Evolutionary conservation across 35 echinoderm and acorn worm genomes (phyloP).

Genomic region (Heliocidaris erythrogramma): DNA sequence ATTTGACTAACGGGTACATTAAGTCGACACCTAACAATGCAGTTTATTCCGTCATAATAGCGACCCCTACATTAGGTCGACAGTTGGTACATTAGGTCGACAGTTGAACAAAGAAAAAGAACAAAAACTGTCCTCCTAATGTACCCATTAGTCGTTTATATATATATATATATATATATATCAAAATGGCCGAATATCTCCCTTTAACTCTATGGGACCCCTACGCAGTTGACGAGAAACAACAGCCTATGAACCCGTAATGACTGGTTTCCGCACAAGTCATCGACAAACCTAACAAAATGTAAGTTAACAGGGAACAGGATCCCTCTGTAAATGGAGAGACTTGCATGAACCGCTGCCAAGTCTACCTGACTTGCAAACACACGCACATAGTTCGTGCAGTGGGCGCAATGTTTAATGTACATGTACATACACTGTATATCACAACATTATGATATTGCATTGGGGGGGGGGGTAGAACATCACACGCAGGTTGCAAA

Average conservation of each 20-base stretch:
- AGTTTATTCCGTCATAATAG: no score
- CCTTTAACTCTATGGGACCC: conserved; percentile 4
- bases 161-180: neutral
- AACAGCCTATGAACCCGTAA: conserved; percentile 37
- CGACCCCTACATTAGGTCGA: no score
- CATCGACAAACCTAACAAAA: conserved; percentile 18
- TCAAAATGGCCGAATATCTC: neutral
- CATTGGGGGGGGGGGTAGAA: neutral
- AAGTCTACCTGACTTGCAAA: neutral
- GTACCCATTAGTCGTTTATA: no score
- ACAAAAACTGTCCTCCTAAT: no score
- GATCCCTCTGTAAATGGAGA: neutral
- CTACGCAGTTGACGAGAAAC: conserved; percentile 47
- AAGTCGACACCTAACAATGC: no score
- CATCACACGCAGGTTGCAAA: no score
- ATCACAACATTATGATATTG: neutral
- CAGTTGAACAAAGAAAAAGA: no score
- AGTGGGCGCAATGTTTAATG: neutral
- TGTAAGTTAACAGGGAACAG: neutral
- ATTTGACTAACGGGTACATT: no score
- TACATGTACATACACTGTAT: neutral
- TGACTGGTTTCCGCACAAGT: conserved; percentile 42
- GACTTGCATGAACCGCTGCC: neutral
- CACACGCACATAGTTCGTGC: neutral
- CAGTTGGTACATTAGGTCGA: no score